phyloP scores from a whole-genome alignment of 2,888 invertebrate genomes.

The Stenodema calcarata region DNA sequence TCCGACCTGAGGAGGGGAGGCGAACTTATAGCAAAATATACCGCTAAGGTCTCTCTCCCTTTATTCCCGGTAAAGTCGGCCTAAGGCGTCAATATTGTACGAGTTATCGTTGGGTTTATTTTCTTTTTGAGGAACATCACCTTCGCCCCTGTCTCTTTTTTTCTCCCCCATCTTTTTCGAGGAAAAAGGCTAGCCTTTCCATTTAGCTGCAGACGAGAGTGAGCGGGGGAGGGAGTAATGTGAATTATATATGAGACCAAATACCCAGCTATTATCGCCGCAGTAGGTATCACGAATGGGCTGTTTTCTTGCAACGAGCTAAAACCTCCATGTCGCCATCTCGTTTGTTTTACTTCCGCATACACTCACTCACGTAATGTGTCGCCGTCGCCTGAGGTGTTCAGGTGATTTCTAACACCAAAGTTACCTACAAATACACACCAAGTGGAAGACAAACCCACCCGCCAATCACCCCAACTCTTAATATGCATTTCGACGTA shows the following conservation, averaged over 20 bases:
- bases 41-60: neutral
- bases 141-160: neutral
- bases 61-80: neutral
- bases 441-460: too few relatives aligned
- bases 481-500: too few relatives aligned
- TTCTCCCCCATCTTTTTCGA: neutral
- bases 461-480: too few relatives aligned
- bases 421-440: too few relatives aligned
- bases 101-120: conserved; percentile 2
- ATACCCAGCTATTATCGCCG: neutral
- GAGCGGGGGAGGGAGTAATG: neutral
- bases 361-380: too few relatives aligned
- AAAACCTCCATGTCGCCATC: too few relatives aligned
- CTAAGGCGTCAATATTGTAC: neutral
- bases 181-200: neutral
- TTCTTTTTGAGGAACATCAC: neutral
- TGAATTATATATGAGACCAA: neutral
- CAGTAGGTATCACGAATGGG: neutral
- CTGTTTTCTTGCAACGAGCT: neutral
- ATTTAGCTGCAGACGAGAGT: neutral
- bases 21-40: neutral
- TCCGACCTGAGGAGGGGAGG: neutral
- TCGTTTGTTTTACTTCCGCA: too few relatives aligned
- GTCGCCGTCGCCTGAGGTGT: too few relatives aligned
- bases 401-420: too few relatives aligned